Percentiles rank a stretch among this genome's conserved stretches.
These are phyloP conservation scores for Candoia aspera DNA, from an alignment of 2,113 vertebrate species.

Conservation along the genomic window DNA sequence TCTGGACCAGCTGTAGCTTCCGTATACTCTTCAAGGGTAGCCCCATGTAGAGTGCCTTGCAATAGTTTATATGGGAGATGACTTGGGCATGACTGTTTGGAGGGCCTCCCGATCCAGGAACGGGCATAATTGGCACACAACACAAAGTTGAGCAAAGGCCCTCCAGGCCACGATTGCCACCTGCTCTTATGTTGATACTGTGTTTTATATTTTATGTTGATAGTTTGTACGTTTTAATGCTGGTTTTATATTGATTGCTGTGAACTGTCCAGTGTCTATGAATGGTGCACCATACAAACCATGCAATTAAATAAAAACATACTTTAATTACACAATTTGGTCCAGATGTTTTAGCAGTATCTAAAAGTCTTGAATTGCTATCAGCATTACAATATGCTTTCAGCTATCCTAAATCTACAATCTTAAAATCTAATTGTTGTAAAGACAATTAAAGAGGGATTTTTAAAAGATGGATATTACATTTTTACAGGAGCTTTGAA, in stretches of 20 bases:
- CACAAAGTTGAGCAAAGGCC: too few relatives aligned
- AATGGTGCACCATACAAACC: neutral
- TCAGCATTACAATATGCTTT: neutral
- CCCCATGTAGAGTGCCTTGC: too few relatives aligned
- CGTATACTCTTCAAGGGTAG: too few relatives aligned
- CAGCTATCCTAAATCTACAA: neutral
- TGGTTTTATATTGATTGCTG: neutral
- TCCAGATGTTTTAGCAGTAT: neutral
- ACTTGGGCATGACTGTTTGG: too few relatives aligned
- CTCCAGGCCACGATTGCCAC: too few relatives aligned
- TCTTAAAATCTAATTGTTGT: neutral
- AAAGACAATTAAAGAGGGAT: neutral
- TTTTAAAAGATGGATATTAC: neutral
- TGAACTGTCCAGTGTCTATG: neutral
- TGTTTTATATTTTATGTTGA: neutral
- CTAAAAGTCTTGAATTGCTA: too few relatives aligned
- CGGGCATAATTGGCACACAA: too few relatives aligned
- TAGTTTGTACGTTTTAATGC: neutral
- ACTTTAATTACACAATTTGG: neutral
- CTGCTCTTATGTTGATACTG: neutral
- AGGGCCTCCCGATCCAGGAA: too few relatives aligned
- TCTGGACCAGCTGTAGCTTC: too few relatives aligned
- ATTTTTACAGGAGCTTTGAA: neutral
- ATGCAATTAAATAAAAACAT: neutral
- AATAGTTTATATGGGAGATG: too few relatives aligned